These are phyloP conservation scores for Embiotoca jacksoni DNA, from an alignment of 2,113 vertebrate genomes.

Conservation along the genomic window DNA sequence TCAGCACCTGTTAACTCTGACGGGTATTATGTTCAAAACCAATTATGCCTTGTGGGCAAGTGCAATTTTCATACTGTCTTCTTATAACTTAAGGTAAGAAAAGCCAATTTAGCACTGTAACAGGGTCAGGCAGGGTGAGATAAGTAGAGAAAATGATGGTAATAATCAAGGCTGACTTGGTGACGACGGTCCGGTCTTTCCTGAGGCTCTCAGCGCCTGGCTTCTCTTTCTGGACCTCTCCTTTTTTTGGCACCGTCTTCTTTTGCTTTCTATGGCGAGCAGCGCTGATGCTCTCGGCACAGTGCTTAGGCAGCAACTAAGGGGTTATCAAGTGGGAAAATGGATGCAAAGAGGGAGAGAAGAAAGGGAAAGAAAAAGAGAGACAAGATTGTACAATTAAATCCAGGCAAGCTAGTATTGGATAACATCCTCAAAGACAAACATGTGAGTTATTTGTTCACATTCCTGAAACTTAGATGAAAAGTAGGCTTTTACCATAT, in stretches of 20 bases:
- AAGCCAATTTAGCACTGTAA: neutral
- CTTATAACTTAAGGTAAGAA: neutral
- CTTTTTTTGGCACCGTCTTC: conserved; percentile 85
- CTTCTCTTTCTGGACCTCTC: conserved; percentile 88
- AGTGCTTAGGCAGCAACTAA: conserved; percentile 92
- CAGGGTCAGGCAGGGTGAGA: neutral
- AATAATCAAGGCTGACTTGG: conserved; percentile 87
- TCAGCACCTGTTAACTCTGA: conserved; percentile 2
- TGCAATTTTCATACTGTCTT: conserved; percentile 18
- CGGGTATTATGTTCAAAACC: conserved; percentile 13
- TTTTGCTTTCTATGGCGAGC: conserved; percentile 89
- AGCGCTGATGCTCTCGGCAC: conserved; percentile 90
- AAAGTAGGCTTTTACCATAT: conserved; percentile 34
- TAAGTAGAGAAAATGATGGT: neutral
- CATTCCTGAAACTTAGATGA: neutral
- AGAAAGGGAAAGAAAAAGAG: neutral
- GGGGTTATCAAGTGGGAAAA: conserved; percentile 23
- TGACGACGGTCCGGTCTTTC: conserved; percentile 88
- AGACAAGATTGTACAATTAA: neutral
- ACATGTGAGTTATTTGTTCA: conserved; percentile 15
- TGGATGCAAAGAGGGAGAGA: conserved; percentile 12
- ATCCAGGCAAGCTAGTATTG: conserved; percentile 12
- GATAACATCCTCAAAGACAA: conserved; percentile 35
- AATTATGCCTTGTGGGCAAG: neutral
- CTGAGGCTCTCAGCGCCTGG: conserved; percentile 92